phyloP scores from a whole-genome alignment of 2,888 invertebrate species.

The Troilus luridus region DNA sequence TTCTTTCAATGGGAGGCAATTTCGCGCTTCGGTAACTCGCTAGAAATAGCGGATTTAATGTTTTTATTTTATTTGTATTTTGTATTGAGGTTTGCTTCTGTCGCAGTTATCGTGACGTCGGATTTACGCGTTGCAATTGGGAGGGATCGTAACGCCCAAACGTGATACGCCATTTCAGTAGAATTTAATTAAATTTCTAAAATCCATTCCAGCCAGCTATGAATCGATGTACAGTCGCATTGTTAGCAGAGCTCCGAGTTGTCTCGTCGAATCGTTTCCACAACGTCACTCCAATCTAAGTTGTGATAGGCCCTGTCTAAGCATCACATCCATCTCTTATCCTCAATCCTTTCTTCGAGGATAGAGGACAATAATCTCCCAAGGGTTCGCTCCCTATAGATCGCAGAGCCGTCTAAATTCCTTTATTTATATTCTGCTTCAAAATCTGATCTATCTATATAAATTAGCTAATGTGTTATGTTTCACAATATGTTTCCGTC shows the following conservation, averaged over 20 bases:
- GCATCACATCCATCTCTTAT: neutral
- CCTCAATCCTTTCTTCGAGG: neutral
- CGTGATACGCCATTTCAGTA: neutral
- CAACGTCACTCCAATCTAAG: constrained; percentile 24
- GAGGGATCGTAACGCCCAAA: neutral
- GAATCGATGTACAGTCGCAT: neutral
- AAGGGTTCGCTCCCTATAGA: neutral
- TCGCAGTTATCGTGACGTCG: neutral
- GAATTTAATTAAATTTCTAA: constrained; percentile 32
- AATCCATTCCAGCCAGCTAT: neutral
- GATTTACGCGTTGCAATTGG: neutral
- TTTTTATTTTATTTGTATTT: neutral
- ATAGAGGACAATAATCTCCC: neutral
- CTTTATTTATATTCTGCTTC: neutral
- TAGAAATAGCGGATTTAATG: neutral
- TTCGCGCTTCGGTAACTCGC: neutral
- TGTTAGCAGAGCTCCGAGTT: neutral
- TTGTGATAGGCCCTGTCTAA: constrained; percentile 10
- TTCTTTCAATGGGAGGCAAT: neutral
- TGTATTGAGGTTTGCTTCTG: neutral
- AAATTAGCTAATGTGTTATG: no score
- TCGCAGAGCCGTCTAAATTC: neutral
- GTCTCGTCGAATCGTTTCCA: neutral
- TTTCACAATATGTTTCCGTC: no score
- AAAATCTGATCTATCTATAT: no score